These are phyloP conservation scores for Drosophila setifemur DNA, from an alignment of 1,140 invertebrate genomes.

Conservation along the genomic window DNA sequence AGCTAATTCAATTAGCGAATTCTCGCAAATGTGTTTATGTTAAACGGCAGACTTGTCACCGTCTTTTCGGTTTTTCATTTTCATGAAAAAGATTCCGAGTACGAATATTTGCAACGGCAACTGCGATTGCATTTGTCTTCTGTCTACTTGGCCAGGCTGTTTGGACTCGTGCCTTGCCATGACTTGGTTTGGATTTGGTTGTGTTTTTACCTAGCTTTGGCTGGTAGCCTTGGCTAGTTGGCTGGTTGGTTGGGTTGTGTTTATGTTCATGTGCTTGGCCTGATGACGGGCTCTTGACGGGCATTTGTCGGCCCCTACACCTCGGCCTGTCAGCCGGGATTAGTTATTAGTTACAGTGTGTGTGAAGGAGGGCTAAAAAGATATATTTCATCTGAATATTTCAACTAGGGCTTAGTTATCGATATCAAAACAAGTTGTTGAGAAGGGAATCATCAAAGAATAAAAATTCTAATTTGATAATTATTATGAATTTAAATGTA, in stretches of 20 bases:
- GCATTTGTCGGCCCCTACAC: constrained; percentile 61
- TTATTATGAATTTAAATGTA: no score
- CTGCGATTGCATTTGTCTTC: constrained; percentile 43
- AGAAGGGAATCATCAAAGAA: no score
- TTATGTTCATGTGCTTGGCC: constrained; percentile 27
- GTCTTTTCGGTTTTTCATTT: no score
- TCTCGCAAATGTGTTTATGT: no score
- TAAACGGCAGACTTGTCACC: neutral
- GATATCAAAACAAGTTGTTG: no score
- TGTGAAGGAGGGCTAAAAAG: no score
- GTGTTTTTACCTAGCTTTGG: neutral
- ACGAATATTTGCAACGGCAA: neutral
- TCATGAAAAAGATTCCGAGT: neutral
- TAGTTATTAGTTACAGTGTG: neutral
- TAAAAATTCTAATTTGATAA: no score
- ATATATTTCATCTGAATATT: no score
- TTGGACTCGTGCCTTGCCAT: constrained; percentile 11
- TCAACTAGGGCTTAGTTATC: no score
- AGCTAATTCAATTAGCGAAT: no score
- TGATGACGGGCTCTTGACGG: constrained; percentile 35
- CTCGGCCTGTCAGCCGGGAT: constrained; percentile 35
- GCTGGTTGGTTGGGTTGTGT: neutral
- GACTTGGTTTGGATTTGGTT: constrained; percentile 13
- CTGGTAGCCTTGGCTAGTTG: neutral
- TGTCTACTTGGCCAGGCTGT: constrained; percentile 3